phyloP scores from a whole-genome alignment of 1,140 invertebrate genomes.

The Listronotus oregonensis region DNA sequence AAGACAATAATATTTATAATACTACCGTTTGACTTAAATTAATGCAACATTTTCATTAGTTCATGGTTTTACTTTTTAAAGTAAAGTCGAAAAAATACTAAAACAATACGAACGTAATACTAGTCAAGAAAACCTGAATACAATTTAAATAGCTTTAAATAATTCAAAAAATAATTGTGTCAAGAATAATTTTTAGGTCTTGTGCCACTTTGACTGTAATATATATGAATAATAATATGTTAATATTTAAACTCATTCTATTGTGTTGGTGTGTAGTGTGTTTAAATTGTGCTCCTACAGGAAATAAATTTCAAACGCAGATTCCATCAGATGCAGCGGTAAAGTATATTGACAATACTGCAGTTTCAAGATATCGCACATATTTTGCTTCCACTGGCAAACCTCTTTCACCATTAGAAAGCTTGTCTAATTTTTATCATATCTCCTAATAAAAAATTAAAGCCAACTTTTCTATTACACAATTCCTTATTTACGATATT shows the following conservation, averaged over 20 bases:
- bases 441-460: too few species aligned
- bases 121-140: background rate
- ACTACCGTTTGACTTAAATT: background rate
- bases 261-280: slow-evolving; percentile 11
- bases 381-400: too few species aligned
- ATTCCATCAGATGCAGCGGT: slow-evolving; percentile 17
- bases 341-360: slow-evolving; percentile 7
- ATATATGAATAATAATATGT: background rate
- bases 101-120: slow-evolving; percentile 9
- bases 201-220: too few species aligned
- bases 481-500: too few species aligned
- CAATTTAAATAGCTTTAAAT: background rate
- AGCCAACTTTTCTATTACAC: too few species aligned
- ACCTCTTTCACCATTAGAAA: too few species aligned
- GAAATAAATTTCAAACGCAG: slow-evolving; percentile 7
- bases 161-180: slow-evolving; percentile 3
- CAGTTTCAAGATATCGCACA: too few species aligned
- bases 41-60: slow-evolving; percentile 8
- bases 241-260: background rate
- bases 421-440: too few species aligned
- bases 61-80: slow-evolving; percentile 11
- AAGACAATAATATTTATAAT: slow-evolving; percentile 1
- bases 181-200: background rate
- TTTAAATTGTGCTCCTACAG: slow-evolving; percentile 9
- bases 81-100: slow-evolving; percentile 12